Conservation (phyloP, 2,888 invertebrate species). For the Bhutanitis thaidina region DNA sequence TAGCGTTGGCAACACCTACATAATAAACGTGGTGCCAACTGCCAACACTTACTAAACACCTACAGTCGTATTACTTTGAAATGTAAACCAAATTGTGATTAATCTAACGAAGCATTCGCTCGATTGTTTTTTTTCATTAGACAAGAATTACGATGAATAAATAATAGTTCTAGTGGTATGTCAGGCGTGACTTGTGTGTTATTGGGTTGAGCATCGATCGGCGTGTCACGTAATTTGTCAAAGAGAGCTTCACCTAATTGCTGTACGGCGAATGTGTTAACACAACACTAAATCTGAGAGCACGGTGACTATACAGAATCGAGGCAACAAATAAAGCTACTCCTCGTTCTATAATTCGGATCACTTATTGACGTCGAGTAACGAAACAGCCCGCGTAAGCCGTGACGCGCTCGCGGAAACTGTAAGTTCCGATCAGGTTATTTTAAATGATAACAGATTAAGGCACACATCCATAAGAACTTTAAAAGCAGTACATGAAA, state of each 20-base stretch:
- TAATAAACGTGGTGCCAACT: constrained; percentile 22
- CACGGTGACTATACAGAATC: constrained; percentile 18
- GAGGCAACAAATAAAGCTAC: constrained; percentile 14
- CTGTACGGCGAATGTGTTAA: constrained; percentile 24
- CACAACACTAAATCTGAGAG: constrained; percentile 31
- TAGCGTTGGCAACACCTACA: constrained; percentile 17
- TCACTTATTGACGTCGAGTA: constrained; percentile 8
- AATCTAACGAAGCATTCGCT: constrained; percentile 57
- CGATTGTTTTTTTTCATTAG: constrained; percentile 60
- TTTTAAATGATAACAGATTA: too few relatives aligned
- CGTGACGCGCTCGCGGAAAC: constrained; percentile 6
- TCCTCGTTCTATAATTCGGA: constrained; percentile 12
- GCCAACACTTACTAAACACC: constrained; percentile 25
- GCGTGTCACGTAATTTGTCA: constrained; percentile 24
- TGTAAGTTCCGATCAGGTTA: neutral
- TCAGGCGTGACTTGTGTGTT: constrained; percentile 45
- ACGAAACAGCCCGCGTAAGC: constrained; percentile 14
- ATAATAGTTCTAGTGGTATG: constrained; percentile 47
- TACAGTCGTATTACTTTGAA: constrained; percentile 36
- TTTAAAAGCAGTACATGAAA: neutral
- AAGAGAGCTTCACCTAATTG: constrained; percentile 13
- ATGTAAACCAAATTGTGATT: constrained; percentile 54
- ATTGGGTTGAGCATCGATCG: constrained; percentile 51
- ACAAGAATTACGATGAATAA: constrained; percentile 55
- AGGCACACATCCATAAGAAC: neutral